Conservation (phyloP, 2,888 invertebrate genomes). For the Phyllotreta striolata region DNA sequence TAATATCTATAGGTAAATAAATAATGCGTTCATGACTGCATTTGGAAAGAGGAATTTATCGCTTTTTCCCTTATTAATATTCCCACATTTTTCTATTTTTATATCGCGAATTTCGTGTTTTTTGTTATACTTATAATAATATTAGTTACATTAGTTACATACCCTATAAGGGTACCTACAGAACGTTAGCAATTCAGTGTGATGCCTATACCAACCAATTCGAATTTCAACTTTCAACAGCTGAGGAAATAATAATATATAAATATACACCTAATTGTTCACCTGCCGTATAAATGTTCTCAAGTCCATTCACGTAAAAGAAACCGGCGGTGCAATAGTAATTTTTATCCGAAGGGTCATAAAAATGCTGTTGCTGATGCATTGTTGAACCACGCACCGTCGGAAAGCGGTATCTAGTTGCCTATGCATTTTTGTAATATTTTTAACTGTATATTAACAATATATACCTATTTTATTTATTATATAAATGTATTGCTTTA, state of each 20-base stretch:
- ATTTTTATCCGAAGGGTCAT: conserved; percentile 4
- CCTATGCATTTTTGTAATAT: not conserved
- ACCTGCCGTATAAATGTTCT: conserved; percentile 6
- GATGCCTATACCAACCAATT: too few species aligned
- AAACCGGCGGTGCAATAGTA: not conserved
- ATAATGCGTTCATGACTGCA: too few species aligned
- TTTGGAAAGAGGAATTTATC: too few species aligned
- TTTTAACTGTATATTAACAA: too few species aligned
- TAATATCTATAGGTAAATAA: too few species aligned
- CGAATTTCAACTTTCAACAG: not conserved
- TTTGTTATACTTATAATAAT: not conserved
- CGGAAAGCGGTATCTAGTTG: conserved; percentile 1
- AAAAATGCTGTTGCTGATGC: conserved; percentile 1
- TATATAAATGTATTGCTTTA: too few species aligned
- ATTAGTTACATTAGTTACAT: not conserved
- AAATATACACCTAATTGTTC: not conserved
- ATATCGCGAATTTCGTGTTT: conserved; percentile 3
- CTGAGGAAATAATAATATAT: conserved; percentile 11
- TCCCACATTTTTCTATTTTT: conserved; percentile 4
- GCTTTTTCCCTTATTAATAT: not conserved
- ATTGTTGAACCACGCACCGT: not conserved
- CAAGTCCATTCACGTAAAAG: conserved; percentile 2
- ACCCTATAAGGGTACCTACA: conserved; percentile 31
- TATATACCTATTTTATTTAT: too few species aligned
- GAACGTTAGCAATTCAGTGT: not conserved